Percentiles rank a stretch among this genome's conserved stretches.
phyloP scores from a whole-genome alignment of 2,888 invertebrate species.

The Philereme vetulata region DNA sequence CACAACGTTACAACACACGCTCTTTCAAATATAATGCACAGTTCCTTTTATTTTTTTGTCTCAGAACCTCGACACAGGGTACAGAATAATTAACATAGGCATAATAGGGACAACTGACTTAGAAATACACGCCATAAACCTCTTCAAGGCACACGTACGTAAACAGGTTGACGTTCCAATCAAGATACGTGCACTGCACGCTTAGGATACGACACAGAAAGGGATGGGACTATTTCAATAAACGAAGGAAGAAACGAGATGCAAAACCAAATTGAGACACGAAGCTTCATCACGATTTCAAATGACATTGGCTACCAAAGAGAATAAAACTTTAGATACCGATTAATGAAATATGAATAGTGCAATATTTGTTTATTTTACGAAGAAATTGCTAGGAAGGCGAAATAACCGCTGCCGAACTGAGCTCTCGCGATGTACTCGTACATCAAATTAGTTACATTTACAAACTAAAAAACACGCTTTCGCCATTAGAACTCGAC shows the following conservation, averaged over 20 bases:
- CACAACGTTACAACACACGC: slow-evolving; percentile 26
- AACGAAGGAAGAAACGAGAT: slow-evolving; percentile 43
- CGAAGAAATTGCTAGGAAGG: slow-evolving; percentile 13
- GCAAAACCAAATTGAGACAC: slow-evolving; percentile 41
- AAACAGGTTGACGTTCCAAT: slow-evolving; percentile 65
- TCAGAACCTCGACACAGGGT: slow-evolving; percentile 16
- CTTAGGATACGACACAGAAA: slow-evolving; percentile 47
- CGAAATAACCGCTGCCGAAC: slow-evolving; percentile 1
- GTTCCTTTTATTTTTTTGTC: slow-evolving; percentile 26
- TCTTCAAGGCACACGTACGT: slow-evolving; percentile 46
- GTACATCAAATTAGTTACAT: too few species aligned
- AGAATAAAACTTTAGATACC: slow-evolving; percentile 29
- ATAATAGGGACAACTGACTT: slow-evolving; percentile 26
- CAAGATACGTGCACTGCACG: slow-evolving; percentile 51
- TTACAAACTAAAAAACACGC: too few species aligned
- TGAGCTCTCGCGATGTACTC: too few species aligned
- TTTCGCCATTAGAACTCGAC: too few species aligned
- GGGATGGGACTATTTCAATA: slow-evolving; percentile 42
- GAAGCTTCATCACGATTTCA: slow-evolving; percentile 48
- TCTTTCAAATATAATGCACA: slow-evolving; percentile 33
- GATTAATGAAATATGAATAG: slow-evolving; percentile 33
- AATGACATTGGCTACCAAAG: slow-evolving; percentile 43
- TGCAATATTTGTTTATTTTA: slow-evolving; percentile 19
- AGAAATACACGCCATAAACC: slow-evolving; percentile 38
- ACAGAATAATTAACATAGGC: neutral